Evolutionary conservation across 2,113 vertebrate genomes (phyloP).

Genomic region (Tachycineta bicolor): DNA sequence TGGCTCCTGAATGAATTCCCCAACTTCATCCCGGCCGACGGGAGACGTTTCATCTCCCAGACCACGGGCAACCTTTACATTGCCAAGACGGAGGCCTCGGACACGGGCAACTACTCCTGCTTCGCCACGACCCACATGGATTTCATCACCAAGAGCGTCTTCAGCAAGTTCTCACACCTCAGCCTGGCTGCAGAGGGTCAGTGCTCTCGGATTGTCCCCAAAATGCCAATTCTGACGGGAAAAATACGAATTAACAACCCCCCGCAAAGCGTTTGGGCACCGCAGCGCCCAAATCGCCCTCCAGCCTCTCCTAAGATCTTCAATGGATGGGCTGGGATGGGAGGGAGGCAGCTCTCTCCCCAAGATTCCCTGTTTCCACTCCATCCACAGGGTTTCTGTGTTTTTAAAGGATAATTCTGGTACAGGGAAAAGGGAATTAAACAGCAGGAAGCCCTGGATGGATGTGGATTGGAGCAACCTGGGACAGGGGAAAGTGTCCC

Average conservation of each 20-base stretch:
- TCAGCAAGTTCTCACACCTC: constrained; percentile 90
- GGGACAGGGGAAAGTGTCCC: neutral
- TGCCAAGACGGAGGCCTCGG: constrained; percentile 85
- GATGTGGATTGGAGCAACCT: accelerated
- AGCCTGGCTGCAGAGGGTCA: constrained; percentile 86
- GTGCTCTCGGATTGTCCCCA: neutral
- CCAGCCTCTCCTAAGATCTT: neutral
- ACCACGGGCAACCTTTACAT: constrained; percentile 94
- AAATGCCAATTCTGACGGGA: accelerated
- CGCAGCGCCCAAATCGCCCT: neutral
- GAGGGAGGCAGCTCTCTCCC: neutral
- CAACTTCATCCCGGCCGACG: constrained; percentile 85
- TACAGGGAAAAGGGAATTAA: neutral
- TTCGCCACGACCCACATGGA: constrained; percentile 93
- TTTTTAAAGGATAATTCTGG: neutral
- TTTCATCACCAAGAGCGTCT: constrained; percentile 94
- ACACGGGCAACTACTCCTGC: constrained; percentile 92
- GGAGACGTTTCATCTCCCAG: constrained; percentile 92
- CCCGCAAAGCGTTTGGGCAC: neutral
- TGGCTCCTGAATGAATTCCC: constrained; percentile 96
- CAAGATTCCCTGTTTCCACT: neutral
- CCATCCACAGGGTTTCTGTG: neutral
- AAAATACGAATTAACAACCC: neutral
- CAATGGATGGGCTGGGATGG: neutral
- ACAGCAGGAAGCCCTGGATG: neutral